phyloP scores from a whole-genome alignment of 2,888 invertebrate species.

The Xestia rhomboidea region DNA sequence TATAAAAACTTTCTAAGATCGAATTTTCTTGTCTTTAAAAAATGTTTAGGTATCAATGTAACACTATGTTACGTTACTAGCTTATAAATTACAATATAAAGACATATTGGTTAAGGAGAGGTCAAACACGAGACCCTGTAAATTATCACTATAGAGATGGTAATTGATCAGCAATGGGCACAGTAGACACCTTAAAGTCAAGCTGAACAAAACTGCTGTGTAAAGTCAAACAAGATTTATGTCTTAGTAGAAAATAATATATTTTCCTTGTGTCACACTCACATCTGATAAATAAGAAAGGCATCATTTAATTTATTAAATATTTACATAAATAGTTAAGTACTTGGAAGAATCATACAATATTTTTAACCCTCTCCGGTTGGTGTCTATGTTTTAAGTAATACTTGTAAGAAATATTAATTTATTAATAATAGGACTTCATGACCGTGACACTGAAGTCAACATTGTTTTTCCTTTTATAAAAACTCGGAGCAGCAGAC shows the following conservation, averaged over 20 bases:
- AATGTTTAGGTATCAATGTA: not conserved
- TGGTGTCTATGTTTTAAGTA: too few relatives aligned
- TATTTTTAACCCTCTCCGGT: not conserved
- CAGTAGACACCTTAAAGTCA: conserved; percentile 35
- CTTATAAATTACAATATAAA: conserved; percentile 14
- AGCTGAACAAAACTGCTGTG: conserved; percentile 32
- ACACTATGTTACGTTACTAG: not conserved
- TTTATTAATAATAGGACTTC: not conserved
- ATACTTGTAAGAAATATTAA: too few relatives aligned
- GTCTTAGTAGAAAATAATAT: conserved; percentile 45
- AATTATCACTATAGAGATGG: conserved; percentile 28
- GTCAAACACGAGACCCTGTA: conserved; percentile 46
- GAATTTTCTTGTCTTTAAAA: not conserved
- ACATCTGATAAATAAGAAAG: conserved; percentile 29
- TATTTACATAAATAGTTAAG: not conserved
- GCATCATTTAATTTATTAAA: conserved; percentile 11
- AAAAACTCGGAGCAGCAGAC: not conserved
- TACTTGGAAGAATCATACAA: not conserved
- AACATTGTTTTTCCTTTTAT: not conserved
- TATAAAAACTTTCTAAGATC: not conserved
- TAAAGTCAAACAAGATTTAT: conserved; percentile 57
- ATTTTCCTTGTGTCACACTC: conserved; percentile 24
- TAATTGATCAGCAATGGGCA: conserved; percentile 47
- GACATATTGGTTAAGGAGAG: conserved; percentile 18
- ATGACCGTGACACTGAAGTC: not conserved